Conservation (phyloP, 2,888 invertebrate species). For the Halictus ligatus region DNA sequence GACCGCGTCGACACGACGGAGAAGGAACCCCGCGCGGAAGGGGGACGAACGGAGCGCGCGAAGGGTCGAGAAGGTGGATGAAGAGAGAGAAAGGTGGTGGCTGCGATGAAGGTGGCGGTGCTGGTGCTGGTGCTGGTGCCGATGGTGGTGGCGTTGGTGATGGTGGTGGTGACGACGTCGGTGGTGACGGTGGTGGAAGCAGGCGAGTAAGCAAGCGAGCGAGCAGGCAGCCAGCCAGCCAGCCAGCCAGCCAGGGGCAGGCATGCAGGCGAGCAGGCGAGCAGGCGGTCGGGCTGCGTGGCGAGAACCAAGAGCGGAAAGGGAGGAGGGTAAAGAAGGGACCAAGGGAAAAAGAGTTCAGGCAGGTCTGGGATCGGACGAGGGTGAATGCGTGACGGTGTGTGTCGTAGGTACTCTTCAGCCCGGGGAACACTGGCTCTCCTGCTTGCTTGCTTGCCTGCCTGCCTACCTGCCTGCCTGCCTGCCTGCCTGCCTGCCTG, state of each 20-base stretch:
- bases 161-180: constrained; percentile 38
- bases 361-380: constrained; percentile 80
- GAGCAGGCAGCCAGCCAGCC: constrained; percentile 50
- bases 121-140: constrained; percentile 30
- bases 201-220: constrained; percentile 36
- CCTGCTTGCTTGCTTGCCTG: constrained; percentile 34
- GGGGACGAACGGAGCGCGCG: constrained; percentile 42
- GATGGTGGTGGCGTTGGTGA: constrained; percentile 28
- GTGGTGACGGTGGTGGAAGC: constrained; percentile 47
- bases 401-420: constrained; percentile 67
- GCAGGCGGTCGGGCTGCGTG: constrained; percentile 56
- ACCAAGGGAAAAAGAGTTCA: constrained; percentile 79
- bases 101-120: constrained; percentile 30
- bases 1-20: constrained; percentile 30
- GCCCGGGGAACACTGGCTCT: constrained; percentile 60
- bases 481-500: neutral
- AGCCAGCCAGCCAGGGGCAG: constrained; percentile 57
- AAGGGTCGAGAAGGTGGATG: constrained; percentile 64
- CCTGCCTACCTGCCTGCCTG: neutral
- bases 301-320: constrained; percentile 58
- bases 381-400: constrained; percentile 81
- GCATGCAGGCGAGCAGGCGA: constrained; percentile 41
- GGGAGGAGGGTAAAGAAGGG: constrained; percentile 72
- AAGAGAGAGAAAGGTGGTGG: constrained; percentile 48
- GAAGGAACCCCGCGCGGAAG: constrained; percentile 38